Base-by-base conservation (phyloP, 2,113 vertebrate species). In the Myocastor coypus region DNA sequence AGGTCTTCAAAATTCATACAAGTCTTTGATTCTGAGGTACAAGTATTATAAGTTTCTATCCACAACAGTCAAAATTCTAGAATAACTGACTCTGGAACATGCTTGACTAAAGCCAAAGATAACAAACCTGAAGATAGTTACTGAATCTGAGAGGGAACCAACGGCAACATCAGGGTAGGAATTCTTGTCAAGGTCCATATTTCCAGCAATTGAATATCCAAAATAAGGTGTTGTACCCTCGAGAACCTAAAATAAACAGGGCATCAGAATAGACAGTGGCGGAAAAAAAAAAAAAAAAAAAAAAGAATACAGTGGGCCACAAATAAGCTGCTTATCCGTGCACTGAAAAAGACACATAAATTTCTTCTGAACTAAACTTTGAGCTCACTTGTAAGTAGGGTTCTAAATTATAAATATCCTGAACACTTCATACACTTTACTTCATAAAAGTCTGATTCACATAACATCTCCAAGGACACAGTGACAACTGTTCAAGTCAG, bases 121-220 rank as follows among this genome's bases (percentile, higher is more conserved):
- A 80, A 93, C 92, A 1, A 1, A 99, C 99, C 99, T 99, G 98
- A 99, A 99, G 95, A 99, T 98, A 9, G 99, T 98, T 19, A 99
- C 99, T 26, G 99, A 98, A 97, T 99, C 99, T 24, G 99, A 99
- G 95, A 99, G 98, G 42, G 99, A 99, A 37, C 99, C 99, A 68
- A 99, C 98, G 84, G 99, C 99, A 96, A 99, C 95, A 89, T 99
- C 99, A 73, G 99, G 99, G 94, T 99, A 99, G 32, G 98, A 98
- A 98, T 99, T 99, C 89, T 97, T 97, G 95, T 99, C 99, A 97
- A 99, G 97, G 97, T 99, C 99, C 99, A 99, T 99, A 97, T 99
- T 99, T 90, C 99, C 99, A 90, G 99, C 99, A 98, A 99, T 98
- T 84, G 99, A 99, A 97, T 99, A 99, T 85, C 99, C 99, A 98